Base-by-base conservation (phyloP, 2,797 vertebrate genomes). In the Geotrypetes seraphini region DNA sequence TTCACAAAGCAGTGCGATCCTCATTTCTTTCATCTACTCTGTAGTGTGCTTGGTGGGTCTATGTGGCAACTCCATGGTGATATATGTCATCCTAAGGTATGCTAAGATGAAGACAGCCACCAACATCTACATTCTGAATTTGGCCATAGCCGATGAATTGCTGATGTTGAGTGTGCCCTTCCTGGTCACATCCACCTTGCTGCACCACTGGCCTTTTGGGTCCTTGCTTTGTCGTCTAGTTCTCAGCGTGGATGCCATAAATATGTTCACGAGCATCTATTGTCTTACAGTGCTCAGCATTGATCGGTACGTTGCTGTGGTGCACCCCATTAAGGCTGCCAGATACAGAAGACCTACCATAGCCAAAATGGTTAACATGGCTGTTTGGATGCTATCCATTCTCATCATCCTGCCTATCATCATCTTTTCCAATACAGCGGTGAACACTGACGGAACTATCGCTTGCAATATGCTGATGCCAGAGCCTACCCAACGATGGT, bases 231-330 rank as follows among this genome's bases (percentile, higher is more conserved):
- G 90, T 56, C 88, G 90, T 33, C 66, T 92, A 36, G 87, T 92
- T 47, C 80, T 92, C 51, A 92, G 88, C 7, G 85, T 90, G 59
- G 90, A 92, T 60, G 90, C 87, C 12, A 85, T 91, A 71, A 92
- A 92, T 65, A 92, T 91, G 90, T 91, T 92, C 71, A 92, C 90
- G 59, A 91, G 89, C 65, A 85, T 92, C 65, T 92, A 89, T 58
- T 90, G 90, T 61, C 76, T 92, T 50, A 91, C 90, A 0, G 89
- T 92, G 47, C 81, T 92, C 8, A 91, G 90, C 7, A 85, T 90
- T 53, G 90, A 92, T 69, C 83, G 89, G 7, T 92, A 92, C 45
- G 81, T 91, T 14, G 86, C 90, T 4, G 89, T 91, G 55, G 90
- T 92, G 54, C 90, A 92, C 59, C 90, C 90, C 46, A 88, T 92